These are phyloP conservation scores for Macaca fascicularis DNA, from an alignment of 2,113 vertebrate species.

Conservation along the genomic window T2T-MFA8v1.1 NC_088376.1:4910501-4911000, in stretches of 20 bases:
- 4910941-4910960: slow-evolving; percentile 92
- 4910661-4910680: background rate
- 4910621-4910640: background rate
- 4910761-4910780: slow-evolving; percentile 88
- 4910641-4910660: background rate
- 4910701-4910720: slow-evolving; percentile 27
- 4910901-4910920: slow-evolving; percentile 83
- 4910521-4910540: background rate
- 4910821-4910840: slow-evolving; percentile 90
- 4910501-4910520: background rate
- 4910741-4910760: slow-evolving; percentile 85
- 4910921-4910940: slow-evolving; percentile 92
- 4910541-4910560: background rate
- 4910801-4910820: slow-evolving; percentile 84
- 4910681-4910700: background rate
- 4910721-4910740: slow-evolving; percentile 24
- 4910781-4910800: slow-evolving; percentile 82
- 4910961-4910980: slow-evolving; percentile 94
- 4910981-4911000: slow-evolving; percentile 90
- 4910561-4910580: background rate
- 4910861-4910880: slow-evolving; percentile 91
- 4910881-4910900: slow-evolving; percentile 91
- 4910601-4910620: slow-evolving; percentile 24
- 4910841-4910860: slow-evolving; percentile 91
- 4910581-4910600: background rate